Base-by-base conservation (phyloP, 2,797 vertebrate genomes). In the Meda fulgida region DNA sequence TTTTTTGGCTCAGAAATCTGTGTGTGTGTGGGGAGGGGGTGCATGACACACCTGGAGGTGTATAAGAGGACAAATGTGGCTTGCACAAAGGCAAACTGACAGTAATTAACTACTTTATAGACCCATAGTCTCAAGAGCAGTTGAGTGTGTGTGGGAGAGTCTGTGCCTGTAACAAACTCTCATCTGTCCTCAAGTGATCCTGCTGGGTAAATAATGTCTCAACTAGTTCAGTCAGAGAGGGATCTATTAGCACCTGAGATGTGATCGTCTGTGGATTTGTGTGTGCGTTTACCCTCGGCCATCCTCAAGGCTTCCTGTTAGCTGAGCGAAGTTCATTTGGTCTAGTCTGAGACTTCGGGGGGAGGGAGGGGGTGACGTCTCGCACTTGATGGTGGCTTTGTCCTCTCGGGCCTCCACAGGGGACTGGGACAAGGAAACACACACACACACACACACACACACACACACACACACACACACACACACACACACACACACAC, bases 321-420 rank as follows among this genome's bases (percentile, higher is more conserved):
- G 94, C 85, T 95, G 95, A 58, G 96, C 95, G 55, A 97, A 97
- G 91, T 97, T 97, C 89, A 97, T 95, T 93, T 95, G 95, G 91
- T 99, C 97, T 85, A 98, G 94, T 67, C 97, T 93, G 91, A 98
- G 92, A 14, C 96, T 97, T 85, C 97, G 96, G 72, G 98, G 98
- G 16, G 98, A 99, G 26, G 97, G 97, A 1, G 98, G 98, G 1
- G 98, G 98, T 6, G 98, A 99, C 0, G 97, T 98, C 95, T 99
- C 98, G 84, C 98, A 99, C 94, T 97, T 97, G 94, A 99, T 99
- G 77, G 98, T 98, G 88, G 98, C 96, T 95, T 99, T 99, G 92
- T 99, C 98, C 92, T 97, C 96, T 66, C 96, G 93, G 85, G 96
- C 95, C 92, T 99, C 97, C 92, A 96, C 96, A 4, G 98, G 97